Base-by-base conservation (phyloP, 2,113 vertebrate genomes). In the Cyprinus carpio region DNA sequence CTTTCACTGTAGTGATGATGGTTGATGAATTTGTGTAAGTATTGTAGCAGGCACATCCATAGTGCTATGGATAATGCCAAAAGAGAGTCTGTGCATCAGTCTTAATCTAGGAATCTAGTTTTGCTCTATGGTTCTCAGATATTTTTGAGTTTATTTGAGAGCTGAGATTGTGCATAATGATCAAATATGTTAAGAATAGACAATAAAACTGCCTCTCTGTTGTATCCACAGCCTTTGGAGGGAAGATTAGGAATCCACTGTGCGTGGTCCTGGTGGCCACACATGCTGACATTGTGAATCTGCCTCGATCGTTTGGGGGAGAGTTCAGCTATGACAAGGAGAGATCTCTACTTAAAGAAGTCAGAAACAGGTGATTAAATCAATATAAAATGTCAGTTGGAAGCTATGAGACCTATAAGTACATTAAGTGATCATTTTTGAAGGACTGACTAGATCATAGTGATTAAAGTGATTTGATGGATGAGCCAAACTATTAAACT, bases 311-410 rank as follows among this genome's bases (percentile, higher is more conserved):
- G 0, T 95, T 93, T 8, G 97, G 95, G 11, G 98, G 97, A 90
- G 98, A 99, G 89, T 98, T 99, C 91, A 94, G 89, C 79, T 99
- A 99, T 79, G 96, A 97, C 93, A 98, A 98, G 89, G 97, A 98
- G 82, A 91, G 88, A 0, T 93, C 94, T 0, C 89, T 99, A 86
- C 90, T 99, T 15, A 98, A 96, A 87, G 97, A 99, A 94, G 94
- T 98, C 87, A 94, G 93, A 85, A 98, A 96, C 94, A 97, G 98
- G 98, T 99, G 81, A 87, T 34, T 20, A 16, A 25, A 54, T 51
- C 3, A 51, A n/a, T 13, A 51, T 23, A 27, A 46, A 64, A n/a
- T 49, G 13, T 15, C 7, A 20, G 0, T 56, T 34, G 12, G 13
- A 43, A 16, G 13, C 20, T 60, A 15, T 15, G 31, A 40, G 29